Evolutionary conservation across 2,797 vertebrate genomes (phyloP).

Genomic region (Neostethus bicornis): DNA sequence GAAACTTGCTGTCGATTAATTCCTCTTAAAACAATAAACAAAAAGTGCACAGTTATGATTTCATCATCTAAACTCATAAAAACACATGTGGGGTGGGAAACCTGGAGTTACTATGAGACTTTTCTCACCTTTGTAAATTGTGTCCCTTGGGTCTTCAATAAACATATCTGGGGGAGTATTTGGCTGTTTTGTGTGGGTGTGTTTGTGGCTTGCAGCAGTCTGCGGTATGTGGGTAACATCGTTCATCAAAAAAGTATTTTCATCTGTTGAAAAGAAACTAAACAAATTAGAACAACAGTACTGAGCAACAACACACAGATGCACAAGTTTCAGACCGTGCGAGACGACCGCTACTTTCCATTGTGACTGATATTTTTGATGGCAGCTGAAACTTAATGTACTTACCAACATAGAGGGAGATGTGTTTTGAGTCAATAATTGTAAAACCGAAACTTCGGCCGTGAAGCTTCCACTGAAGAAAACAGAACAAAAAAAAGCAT

Average conservation of each 20-base stretch:
- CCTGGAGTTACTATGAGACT: background rate
- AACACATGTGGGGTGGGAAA: conserved; percentile 22
- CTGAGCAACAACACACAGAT: background rate
- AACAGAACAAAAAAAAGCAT: conserved; percentile 34
- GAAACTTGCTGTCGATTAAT: conserved; percentile 77
- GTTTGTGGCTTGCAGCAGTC: conserved; percentile 81
- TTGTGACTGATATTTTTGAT: background rate
- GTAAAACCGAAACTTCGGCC: conserved; percentile 76
- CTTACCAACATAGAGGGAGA: conserved; percentile 94
- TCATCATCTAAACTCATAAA: background rate
- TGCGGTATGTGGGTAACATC: conserved; percentile 89
- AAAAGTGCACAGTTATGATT: conserved; percentile 18
- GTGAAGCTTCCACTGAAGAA: conserved; percentile 86
- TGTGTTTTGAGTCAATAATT: conserved; percentile 83
- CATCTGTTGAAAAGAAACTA: conserved; percentile 77
- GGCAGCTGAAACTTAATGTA: conserved; percentile 28
- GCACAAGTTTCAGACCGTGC: background rate
- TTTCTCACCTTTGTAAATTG: conserved; percentile 82
- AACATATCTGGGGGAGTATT: conserved; percentile 82
- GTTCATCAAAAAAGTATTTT: conserved; percentile 82
- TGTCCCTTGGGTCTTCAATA: conserved; percentile 86
- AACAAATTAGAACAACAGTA: background rate
- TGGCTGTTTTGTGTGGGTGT: conserved; percentile 1
- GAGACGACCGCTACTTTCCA: background rate
- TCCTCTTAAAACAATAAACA: conserved; percentile 80